phyloP scores from a whole-genome alignment of 1,140 invertebrate genomes.

The Anastrepha obliqua region DNA sequence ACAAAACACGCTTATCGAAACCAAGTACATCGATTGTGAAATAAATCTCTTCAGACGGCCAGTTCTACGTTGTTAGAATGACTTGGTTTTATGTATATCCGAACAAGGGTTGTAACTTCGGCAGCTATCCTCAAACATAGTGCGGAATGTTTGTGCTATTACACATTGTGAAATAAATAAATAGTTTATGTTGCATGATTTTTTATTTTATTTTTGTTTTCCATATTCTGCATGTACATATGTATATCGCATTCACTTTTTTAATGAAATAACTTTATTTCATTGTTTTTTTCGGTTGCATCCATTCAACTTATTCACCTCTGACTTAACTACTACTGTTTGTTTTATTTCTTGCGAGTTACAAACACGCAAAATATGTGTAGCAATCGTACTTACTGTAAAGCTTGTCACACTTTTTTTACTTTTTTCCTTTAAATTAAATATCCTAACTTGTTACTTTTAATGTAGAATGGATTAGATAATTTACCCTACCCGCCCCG shows the following conservation, averaged over 20 bases:
- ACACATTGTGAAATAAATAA: not conserved
- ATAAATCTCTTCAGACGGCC: too few relatives aligned
- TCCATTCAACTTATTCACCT: conserved; percentile 48
- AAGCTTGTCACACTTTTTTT: conserved; percentile 35
- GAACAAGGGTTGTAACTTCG: too few relatives aligned
- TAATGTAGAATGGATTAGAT: conserved; percentile 44
- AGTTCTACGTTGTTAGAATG: too few relatives aligned
- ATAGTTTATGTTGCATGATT: conserved; percentile 20
- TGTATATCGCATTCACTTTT: conserved; percentile 53
- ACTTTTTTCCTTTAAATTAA: conserved; percentile 42
- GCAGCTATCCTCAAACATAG: too few relatives aligned
- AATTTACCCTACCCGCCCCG: conserved; percentile 41
- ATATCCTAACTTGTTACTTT: conserved; percentile 48
- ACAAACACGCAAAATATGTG: conserved; percentile 31
- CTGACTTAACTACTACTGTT: conserved; percentile 30
- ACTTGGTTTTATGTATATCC: too few relatives aligned
- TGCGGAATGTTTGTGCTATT: too few relatives aligned
- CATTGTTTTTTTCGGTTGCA: conserved; percentile 32
- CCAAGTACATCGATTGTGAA: too few relatives aligned
- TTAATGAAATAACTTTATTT: conserved; percentile 37
- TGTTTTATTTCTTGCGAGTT: conserved; percentile 28
- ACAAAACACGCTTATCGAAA: too few relatives aligned
- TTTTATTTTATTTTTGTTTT: conserved; percentile 49
- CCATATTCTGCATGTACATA: conserved; percentile 49
- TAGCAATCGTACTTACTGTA: conserved; percentile 35